Conservation (phyloP, 2,888 invertebrate species). For the Hydroisotoma schaefferi region DNA sequence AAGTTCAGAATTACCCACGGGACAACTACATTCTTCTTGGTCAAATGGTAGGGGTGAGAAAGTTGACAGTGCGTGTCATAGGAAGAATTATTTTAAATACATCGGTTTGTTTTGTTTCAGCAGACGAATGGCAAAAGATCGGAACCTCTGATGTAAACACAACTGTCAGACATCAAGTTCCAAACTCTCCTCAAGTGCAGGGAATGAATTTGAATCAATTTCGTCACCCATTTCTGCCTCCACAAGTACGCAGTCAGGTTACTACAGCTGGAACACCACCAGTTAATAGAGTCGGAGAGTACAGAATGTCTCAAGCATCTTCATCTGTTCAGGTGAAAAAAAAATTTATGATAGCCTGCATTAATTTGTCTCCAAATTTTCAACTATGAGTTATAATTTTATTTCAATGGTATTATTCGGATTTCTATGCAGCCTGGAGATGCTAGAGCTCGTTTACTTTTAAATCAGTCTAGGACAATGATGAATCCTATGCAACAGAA, state of each 20-base stretch:
- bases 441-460: slow-evolving; percentile 57
- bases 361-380: no score
- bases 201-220: slow-evolving; percentile 32
- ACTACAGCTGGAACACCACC: neutral
- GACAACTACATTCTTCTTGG: slow-evolving; percentile 31
- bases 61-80: neutral
- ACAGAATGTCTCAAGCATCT: slow-evolving; percentile 2
- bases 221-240: slow-evolving; percentile 44
- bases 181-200: slow-evolving; percentile 7
- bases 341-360: no score
- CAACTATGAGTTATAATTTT: neutral
- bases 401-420: neutral
- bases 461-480: slow-evolving; percentile 49
- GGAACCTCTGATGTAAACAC: neutral
- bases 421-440: slow-evolving; percentile 57
- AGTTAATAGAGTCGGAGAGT: slow-evolving; percentile 16
- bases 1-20: slow-evolving; percentile 48
- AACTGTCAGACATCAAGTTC: slow-evolving; percentile 11
- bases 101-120: neutral
- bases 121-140: slow-evolving; percentile 10
- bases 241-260: slow-evolving; percentile 12
- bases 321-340: no score
- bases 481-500: slow-evolving; percentile 4
- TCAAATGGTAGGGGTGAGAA: slow-evolving; percentile 7
- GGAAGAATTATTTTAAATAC: neutral